Evolutionary conservation across 2,797 vertebrate species (phyloP).

Genomic region (Alectoris magna): DNA sequence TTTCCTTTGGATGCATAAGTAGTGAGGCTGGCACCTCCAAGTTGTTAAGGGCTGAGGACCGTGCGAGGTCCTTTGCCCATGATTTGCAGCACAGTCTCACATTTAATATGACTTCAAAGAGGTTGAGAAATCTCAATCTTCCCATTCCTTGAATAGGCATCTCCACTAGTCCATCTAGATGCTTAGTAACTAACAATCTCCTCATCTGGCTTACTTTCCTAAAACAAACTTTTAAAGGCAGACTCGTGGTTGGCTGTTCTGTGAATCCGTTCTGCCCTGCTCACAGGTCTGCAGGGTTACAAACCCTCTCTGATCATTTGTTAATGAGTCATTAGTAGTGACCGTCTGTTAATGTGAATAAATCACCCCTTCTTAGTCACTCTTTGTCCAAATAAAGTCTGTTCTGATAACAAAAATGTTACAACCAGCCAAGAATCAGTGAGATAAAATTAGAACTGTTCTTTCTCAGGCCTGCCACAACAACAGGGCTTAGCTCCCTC

Average conservation of each 20-base stretch:
- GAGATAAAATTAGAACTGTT: conserved; percentile 28
- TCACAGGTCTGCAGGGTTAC: conserved; percentile 16
- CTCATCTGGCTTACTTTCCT: conserved; percentile 7
- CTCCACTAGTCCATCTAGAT: not conserved
- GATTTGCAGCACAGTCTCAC: not conserved
- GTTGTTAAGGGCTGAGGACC: not conserved
- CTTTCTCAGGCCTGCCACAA: not conserved
- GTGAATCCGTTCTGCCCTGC: not conserved
- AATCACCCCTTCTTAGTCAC: conserved; percentile 49
- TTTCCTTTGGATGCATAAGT: not conserved
- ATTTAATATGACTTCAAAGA: not conserved
- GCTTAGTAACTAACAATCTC: not conserved
- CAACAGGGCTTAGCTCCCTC: not conserved
- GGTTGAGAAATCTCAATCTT: not conserved
- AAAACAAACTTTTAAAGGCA: not conserved
- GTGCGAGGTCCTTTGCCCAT: not conserved
- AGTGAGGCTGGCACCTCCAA: not conserved
- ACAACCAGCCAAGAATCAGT: not conserved
- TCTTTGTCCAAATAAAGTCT: conserved; percentile 41
- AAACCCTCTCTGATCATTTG: conserved; percentile 54
- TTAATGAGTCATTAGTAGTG: conserved; percentile 57
- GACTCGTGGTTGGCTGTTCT: not conserved
- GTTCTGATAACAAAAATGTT: conserved; percentile 20
- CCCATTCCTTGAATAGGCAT: not conserved
- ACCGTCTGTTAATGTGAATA: conserved; percentile 45